Evolutionary conservation across 1,140 invertebrate species (phyloP), one percentile per base, ranked within the genome.

Genomic region (Hyposmocoma kahamanoa): DNA sequence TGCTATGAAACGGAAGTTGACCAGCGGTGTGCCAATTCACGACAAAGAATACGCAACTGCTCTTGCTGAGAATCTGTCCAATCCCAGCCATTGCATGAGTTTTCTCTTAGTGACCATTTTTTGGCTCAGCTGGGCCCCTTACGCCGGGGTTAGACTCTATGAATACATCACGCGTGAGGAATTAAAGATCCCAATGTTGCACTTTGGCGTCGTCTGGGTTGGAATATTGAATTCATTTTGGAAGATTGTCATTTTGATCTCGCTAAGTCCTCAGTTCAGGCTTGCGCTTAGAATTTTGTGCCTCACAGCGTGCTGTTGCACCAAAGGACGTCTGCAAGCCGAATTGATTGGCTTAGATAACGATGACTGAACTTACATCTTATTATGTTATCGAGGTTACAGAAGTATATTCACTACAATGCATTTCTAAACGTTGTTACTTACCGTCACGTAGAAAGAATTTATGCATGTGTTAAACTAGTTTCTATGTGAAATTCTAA

Each of bases 21-120:
- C 90, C 63, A 92, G 91, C 67, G 94, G 93, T 58, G 91, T 91
- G 56, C 91, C 93, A 15, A 94, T 96, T 56, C 95, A 97, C 86
- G 95, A 97, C 79, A 97, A 97, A 84, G 95, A 97, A 84, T 96
- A 97, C 81, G 95, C 95, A 30, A 96, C 95, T 5, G 95, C 95
- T 21, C 87, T 97, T 21, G 93, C 94, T 34, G 95, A 97, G 84
- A 97, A 97, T 80, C 89, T 97, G 42, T 90, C 94, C 56, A 97
- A 97, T 82, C 96, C 94, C 41, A 97, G 93, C 87, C 97, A 98
- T 88, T 91, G 96, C 67, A 97, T 98, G 91, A 97, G 96, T 60
- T 97, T 98, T 80, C 91, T 97, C 50, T 90, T 98, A 58, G 93
- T 98, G 46, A 87, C 96, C 60, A 85, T 93, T 36, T 98, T 98